phyloP scores from a whole-genome alignment of 2,888 invertebrate genomes.

The Dicyrtoma fusca region DNA sequence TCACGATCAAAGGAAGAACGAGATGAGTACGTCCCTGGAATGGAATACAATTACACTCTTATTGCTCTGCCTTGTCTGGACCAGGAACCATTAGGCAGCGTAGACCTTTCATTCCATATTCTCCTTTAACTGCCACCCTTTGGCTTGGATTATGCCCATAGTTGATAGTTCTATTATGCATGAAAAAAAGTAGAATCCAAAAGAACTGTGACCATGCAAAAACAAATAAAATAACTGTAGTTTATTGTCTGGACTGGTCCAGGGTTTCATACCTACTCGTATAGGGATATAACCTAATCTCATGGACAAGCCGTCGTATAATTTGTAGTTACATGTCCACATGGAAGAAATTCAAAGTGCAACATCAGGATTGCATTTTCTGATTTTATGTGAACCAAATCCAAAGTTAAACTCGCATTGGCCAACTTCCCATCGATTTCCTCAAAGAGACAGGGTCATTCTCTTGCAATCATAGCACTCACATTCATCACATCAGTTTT shows the following conservation, averaged over 20 bases:
- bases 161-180: no score
- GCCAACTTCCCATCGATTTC: slow-evolving; percentile 20
- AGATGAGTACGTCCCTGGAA: slow-evolving; percentile 79
- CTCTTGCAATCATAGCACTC: slow-evolving; percentile 18
- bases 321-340: no score
- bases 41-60: slow-evolving; percentile 15
- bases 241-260: no score
- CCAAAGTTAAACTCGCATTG: slow-evolving; percentile 3
- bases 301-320: no score
- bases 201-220: no score
- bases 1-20: slow-evolving; percentile 79
- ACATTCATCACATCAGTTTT: slow-evolving; percentile 7
- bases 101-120: neutral
- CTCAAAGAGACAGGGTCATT: slow-evolving; percentile 6
- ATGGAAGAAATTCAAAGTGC: no score
- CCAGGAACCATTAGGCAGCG: neutral
- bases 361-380: slow-evolving; percentile 1
- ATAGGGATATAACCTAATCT: no score
- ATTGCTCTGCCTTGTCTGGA: neutral
- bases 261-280: no score
- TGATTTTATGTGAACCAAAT: slow-evolving; percentile 17
- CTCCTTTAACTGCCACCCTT: neutral
- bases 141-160: no score
- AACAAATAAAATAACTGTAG: no score
- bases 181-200: no score